Evolutionary conservation across 35 echinoderm and acorn worm species (phyloP).

Genomic region (Amphiura filiformis): DNA sequence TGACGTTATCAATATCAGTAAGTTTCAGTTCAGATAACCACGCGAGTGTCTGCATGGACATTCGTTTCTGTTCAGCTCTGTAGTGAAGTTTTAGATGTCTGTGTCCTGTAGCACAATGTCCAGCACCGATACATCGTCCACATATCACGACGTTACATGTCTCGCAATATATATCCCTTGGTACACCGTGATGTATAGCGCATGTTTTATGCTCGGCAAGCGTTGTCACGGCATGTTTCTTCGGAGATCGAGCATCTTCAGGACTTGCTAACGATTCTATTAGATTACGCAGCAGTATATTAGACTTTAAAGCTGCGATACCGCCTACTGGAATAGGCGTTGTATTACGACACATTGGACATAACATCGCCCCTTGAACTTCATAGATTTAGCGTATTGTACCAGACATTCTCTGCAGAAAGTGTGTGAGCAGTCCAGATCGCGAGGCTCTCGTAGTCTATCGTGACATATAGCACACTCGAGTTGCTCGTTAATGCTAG

Average conservation of each 20-base stretch:
- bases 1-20: background rate
- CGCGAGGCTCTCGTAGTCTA: background rate
- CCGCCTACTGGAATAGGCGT: background rate
- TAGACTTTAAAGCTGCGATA: background rate
- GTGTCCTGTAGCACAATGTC: background rate
- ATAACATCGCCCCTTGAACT: background rate
- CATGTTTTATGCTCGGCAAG: background rate
- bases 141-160: background rate
- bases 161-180: background rate
- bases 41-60: background rate
- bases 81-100: background rate
- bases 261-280: background rate
- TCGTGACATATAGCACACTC: constrained; percentile 1
- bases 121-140: background rate
- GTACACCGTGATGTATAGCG: background rate
- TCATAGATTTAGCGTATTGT: background rate
- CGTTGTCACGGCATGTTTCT: background rate
- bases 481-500: background rate
- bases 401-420: constrained; percentile 2
- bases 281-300: background rate
- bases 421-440: background rate
- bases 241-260: background rate
- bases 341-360: background rate
- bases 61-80: background rate
- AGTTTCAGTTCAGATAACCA: background rate